phyloP scores from a whole-genome alignment of 1,140 invertebrate genomes.

The Magallana angulata region DNA sequence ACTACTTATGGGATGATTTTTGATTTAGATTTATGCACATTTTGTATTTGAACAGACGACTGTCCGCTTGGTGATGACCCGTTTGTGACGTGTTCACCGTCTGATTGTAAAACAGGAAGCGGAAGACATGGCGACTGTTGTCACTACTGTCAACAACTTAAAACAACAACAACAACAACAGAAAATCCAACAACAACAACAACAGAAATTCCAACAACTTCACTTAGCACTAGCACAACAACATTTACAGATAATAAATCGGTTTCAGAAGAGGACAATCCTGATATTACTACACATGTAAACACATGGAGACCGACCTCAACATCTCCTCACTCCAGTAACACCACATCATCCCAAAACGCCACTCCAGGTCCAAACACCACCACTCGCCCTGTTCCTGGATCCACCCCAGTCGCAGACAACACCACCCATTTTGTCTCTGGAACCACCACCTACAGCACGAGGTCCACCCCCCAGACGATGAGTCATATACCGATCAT shows the following conservation, averaged over 20 bases:
- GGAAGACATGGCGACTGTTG: neutral
- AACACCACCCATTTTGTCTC: too few species aligned
- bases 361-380: too few species aligned
- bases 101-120: neutral
- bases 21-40: too few species aligned
- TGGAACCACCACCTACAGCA: too few species aligned
- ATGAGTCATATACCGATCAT: neutral
- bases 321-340: neutral
- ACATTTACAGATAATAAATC: neutral
- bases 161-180: neutral
- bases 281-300: neutral
- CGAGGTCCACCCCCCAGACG: neutral
- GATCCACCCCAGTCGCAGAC: too few species aligned
- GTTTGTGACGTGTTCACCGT: neutral
- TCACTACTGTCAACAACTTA: neutral
- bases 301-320: neutral
- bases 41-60: neutral
- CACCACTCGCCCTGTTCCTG: too few species aligned
- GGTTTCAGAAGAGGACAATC: too few species aligned
- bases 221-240: neutral
- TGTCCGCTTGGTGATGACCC: constrained; percentile 19
- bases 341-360: too few species aligned
- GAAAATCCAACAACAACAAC: neutral
- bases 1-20: too few species aligned
- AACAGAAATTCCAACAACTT: neutral